A percentile compares a stretch with the other conserved stretches of the same genome.
Conservation (phyloP, 2,113 vertebrate species). For the Aramus guarauna region DNA sequence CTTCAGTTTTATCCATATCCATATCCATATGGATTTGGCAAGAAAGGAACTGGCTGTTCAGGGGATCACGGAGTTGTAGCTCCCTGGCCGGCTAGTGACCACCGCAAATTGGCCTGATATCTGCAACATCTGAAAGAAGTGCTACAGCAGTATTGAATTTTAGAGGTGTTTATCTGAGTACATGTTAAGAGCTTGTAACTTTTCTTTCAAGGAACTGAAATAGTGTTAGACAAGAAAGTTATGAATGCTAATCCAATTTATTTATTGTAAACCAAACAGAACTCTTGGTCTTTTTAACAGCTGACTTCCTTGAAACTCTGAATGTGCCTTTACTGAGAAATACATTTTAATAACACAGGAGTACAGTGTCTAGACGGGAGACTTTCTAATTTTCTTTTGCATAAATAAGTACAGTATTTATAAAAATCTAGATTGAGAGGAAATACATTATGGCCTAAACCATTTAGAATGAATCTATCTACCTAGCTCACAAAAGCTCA, state of each 20-base stretch:
- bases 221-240: neutral
- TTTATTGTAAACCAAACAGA: neutral
- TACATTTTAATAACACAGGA: neutral
- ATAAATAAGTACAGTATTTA: neutral
- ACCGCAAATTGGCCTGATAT: neutral
- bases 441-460: neutral
- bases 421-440: neutral
- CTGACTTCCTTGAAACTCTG: neutral
- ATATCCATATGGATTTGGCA: neutral
- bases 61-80: neutral
- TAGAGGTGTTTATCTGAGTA: neutral
- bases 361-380: neutral
- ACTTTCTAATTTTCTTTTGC: constrained; percentile 21
- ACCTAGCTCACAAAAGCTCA: neutral
- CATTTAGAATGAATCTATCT: neutral
- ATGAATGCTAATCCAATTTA: neutral
- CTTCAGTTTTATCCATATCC: neutral
- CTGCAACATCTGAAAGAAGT: neutral
- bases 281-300: neutral
- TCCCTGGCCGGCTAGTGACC: neutral
- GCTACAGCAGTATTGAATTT: neutral
- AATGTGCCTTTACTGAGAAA: neutral
- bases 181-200: neutral
- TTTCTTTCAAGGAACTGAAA: neutral
- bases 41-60: neutral